Evolutionary conservation across 2,888 invertebrate genomes (phyloP).

Genomic region (Crioceris asparagi): DNA sequence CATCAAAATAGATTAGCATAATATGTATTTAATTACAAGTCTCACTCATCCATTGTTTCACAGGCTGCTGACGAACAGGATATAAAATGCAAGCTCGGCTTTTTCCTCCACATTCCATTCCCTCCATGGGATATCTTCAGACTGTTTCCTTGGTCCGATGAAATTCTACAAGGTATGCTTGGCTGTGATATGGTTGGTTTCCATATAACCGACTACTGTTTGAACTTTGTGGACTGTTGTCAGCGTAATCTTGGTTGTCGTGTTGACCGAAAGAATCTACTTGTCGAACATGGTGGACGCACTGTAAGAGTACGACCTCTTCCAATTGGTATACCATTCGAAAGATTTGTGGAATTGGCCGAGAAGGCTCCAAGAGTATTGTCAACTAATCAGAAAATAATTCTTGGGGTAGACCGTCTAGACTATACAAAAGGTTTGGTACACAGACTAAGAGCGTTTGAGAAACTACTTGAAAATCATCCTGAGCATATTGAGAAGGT

Average conservation of each 20-base stretch:
- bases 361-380: conserved; percentile 53
- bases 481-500: conserved; percentile 80
- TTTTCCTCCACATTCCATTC: conserved; percentile 92
- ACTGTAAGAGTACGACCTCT: conserved; percentile 74
- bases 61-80: conserved; percentile 65
- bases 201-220: conserved; percentile 82
- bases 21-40: too few relatives aligned
- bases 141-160: conserved; percentile 87
- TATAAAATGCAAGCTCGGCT: conserved; percentile 70
- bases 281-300: conserved; percentile 80
- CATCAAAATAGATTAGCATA: too few relatives aligned
- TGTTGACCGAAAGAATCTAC: conserved; percentile 74
- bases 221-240: conserved; percentile 87
- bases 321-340: conserved; percentile 83
- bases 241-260: conserved; percentile 78
- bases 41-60: not conserved
- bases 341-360: conserved; percentile 72
- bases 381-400: conserved; percentile 66
- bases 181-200: conserved; percentile 90
- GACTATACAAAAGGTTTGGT: conserved; percentile 42
- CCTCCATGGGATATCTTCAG: conserved; percentile 91
- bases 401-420: conserved; percentile 65
- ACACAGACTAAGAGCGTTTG: conserved; percentile 72
- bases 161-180: conserved; percentile 83
- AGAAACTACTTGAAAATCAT: conserved; percentile 67